Percentiles rank a stretch among this genome's conserved stretches.
Conservation (phyloP, 2,797 vertebrate species). For the Syndactyla subalaris region DNA sequence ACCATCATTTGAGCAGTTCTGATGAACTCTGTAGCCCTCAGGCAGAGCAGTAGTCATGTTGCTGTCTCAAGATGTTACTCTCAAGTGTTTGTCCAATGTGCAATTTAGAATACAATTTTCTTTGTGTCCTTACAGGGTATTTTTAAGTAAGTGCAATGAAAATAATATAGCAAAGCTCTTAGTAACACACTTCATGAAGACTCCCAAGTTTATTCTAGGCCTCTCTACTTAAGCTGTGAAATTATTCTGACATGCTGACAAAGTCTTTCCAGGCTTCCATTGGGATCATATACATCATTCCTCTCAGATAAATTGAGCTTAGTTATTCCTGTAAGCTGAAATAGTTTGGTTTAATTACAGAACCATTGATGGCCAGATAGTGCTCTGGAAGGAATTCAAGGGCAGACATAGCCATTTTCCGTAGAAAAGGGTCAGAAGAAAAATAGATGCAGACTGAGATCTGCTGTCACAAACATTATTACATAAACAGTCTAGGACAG, state of each 20-base stretch:
- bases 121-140: neutral
- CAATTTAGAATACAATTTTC: neutral
- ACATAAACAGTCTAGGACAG: neutral
- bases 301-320: conserved; percentile 3
- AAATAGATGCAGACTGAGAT: conserved; percentile 41
- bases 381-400: conserved; percentile 38
- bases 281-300: neutral
- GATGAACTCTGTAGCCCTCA: neutral
- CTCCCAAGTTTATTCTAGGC: neutral
- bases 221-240: conserved; percentile 19
- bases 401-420: conserved; percentile 57
- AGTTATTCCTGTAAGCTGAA: conserved; percentile 52
- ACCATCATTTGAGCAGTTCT: neutral
- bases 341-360: conserved; percentile 63
- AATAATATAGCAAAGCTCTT: neutral
- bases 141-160: neutral
- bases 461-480: neutral
- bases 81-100: neutral
- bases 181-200: neutral
- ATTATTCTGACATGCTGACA: conserved; percentile 33
- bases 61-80: neutral
- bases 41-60: neutral
- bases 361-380: conserved; percentile 38
- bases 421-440: conserved; percentile 49
- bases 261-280: conserved; percentile 27